Evolutionary conservation across 2,113 vertebrate genomes (phyloP), one percentile per base, ranked within the genome.

Genomic region (Sciurus niger): DNA sequence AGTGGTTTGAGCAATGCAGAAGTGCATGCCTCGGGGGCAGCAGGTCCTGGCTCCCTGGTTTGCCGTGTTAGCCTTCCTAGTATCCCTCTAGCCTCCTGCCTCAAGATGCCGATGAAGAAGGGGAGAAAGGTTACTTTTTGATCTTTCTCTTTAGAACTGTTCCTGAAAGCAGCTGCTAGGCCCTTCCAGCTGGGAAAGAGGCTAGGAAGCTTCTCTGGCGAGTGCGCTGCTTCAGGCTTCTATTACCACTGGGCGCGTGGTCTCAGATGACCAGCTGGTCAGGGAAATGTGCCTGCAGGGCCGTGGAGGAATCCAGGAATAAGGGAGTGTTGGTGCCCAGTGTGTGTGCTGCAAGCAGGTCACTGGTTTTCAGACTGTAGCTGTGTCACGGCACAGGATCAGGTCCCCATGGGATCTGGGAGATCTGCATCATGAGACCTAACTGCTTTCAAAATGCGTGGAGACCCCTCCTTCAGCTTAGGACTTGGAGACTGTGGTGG

Each of bases 331-430:
- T 32, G 11, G 18, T 70, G 32, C 18, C 9, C 14, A 3, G 32
- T 4, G 3, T 11, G 32, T 17, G 0, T 3, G 10, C 32, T n/a
- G 20, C 8, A 46, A 8, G 83, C 60, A 24, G 43, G 1, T 24
- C 4, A 34, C 20, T 9, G 37, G 32, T 6, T 32, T 30, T 46
- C 25, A 18, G 37, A 9, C 3, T 1, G 55, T 18, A 25, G 37
- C 24, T 14, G 12, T n/a, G 12, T 14, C 37, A 18, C 22, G 2
- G 14, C 2, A 0, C 82, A 11, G 58, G 58, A 6, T 40, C 25
- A 7, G 1, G 32, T 25, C 83, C 70, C 25, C 3, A 0, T 51
- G 43, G 34, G 65, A 4, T 17, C 1, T 3, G 46, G 12, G 32
- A 24, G 63, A 14, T 58, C 18, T 4, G 63, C 65, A 1, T 14